These are phyloP conservation scores for Artibeus jamaicensis DNA, from an alignment of 2,797 vertebrate genomes.

Conservation along the genomic window DNA sequence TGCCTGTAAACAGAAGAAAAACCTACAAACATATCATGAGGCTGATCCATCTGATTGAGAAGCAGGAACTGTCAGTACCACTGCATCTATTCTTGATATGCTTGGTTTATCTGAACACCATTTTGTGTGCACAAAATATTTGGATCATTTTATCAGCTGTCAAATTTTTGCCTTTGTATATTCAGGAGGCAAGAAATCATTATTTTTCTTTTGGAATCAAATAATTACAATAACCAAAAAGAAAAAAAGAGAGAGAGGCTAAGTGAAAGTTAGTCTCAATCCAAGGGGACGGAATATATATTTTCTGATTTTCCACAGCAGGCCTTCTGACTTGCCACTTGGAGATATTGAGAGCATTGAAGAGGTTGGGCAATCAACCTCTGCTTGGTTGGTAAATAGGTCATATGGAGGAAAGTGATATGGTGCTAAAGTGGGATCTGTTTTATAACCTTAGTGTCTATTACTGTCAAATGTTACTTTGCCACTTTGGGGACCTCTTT, in stretches of 20 bases:
- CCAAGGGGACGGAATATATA: slow-evolving; percentile 50
- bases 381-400: slow-evolving; percentile 60
- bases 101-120: not conserved
- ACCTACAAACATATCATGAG: not conserved
- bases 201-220: slow-evolving; percentile 73
- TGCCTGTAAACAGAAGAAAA: not conserved
- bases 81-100: not conserved
- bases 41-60: not conserved
- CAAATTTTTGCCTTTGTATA: not conserved
- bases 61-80: not conserved
- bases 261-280: slow-evolving; percentile 66
- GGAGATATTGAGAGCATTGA: slow-evolving; percentile 50
- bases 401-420: slow-evolving; percentile 48
- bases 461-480: slow-evolving; percentile 71
- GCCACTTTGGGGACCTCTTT: slow-evolving; percentile 39
- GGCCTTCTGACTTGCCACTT: slow-evolving; percentile 59
- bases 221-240: slow-evolving; percentile 56
- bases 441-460: slow-evolving; percentile 63
- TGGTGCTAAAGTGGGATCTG: slow-evolving; percentile 70
- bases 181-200: slow-evolving; percentile 62
- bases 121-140: not conserved
- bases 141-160: not conserved
- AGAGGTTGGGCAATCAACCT: not conserved
- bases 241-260: not conserved
- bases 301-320: slow-evolving; percentile 63